A percentile compares a stretch with the other conserved stretches of the same genome.
Evolutionary conservation across 2,888 invertebrate species (phyloP).

Genomic region (Sceliomorpha sp.): DNA sequence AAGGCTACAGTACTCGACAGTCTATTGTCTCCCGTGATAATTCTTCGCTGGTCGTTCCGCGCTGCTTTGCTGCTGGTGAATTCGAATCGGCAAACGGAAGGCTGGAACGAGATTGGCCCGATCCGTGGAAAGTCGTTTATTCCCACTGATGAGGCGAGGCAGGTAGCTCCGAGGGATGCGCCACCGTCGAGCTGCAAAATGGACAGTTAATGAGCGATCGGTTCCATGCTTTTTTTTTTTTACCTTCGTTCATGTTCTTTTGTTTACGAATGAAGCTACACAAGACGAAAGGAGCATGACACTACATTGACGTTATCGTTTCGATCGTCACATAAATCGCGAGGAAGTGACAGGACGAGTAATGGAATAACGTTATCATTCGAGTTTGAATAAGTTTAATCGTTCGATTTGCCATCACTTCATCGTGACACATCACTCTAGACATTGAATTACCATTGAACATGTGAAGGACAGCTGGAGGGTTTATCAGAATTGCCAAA

Average conservation of each 20-base stretch:
- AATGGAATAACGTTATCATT: no score
- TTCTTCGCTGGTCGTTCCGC: constrained; percentile 59
- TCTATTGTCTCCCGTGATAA: constrained; percentile 79
- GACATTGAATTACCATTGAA: no score
- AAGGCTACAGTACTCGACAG: constrained; percentile 78
- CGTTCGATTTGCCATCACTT: no score
- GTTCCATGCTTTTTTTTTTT: not conserved
- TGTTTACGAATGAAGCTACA: no score
- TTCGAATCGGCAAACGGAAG: constrained; percentile 27
- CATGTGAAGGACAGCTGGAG: no score
- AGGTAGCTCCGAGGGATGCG: constrained; percentile 98
- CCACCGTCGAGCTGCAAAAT: constrained; percentile 94
- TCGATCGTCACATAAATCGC: no score
- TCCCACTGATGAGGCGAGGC: constrained; percentile 99
- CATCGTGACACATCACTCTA: no score
- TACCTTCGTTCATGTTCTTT: not conserved
- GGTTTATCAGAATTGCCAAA: no score
- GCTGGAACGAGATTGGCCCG: constrained; percentile 28
- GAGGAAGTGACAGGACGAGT: no score
- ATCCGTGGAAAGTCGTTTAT: constrained; percentile 80
- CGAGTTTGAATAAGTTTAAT: no score
- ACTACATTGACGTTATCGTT: no score
- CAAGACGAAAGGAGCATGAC: no score
- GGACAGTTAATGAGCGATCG: not conserved
- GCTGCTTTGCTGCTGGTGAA: constrained; percentile 26